Evolutionary conservation across 2,113 vertebrate species (phyloP).

Genomic region (Dicrurus megarhynchus): DNA sequence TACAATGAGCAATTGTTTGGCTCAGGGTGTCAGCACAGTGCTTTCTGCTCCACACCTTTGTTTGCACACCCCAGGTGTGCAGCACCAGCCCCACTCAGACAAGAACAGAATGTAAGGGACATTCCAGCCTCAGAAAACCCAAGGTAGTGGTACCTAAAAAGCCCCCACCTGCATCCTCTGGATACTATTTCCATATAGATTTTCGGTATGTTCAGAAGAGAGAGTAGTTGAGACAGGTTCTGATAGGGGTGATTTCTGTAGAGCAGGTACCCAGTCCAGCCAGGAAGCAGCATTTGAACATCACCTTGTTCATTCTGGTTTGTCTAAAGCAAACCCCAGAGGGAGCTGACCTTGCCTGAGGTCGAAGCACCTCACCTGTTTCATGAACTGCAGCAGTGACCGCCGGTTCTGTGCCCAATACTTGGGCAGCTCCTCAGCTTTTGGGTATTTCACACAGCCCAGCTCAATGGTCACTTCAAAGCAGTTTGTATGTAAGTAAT

Average conservation of each 20-base stretch:
- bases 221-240: neutral
- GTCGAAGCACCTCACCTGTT: constrained; percentile 78
- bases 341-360: neutral
- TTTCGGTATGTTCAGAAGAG: neutral
- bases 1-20: constrained; percentile 33
- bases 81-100: neutral
- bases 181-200: neutral
- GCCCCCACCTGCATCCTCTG: neutral
- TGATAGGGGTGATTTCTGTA: neutral
- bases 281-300: neutral
- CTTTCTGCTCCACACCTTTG: constrained; percentile 38
- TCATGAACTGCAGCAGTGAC: constrained; percentile 90
- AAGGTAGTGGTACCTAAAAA: neutral
- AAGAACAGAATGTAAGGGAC: neutral
- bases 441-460: constrained; percentile 92
- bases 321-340: neutral
- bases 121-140: neutral
- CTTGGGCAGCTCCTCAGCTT: constrained; percentile 80
- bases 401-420: constrained; percentile 90
- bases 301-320: neutral
- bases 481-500: constrained; percentile 96
- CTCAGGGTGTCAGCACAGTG: neutral
- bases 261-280: neutral
- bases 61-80: neutral
- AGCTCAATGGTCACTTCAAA: constrained; percentile 97